Evolutionary conservation across 2,797 vertebrate genomes (phyloP), one percentile per base, ranked within the genome.

Genomic region (Myotis findleyi): DNA sequence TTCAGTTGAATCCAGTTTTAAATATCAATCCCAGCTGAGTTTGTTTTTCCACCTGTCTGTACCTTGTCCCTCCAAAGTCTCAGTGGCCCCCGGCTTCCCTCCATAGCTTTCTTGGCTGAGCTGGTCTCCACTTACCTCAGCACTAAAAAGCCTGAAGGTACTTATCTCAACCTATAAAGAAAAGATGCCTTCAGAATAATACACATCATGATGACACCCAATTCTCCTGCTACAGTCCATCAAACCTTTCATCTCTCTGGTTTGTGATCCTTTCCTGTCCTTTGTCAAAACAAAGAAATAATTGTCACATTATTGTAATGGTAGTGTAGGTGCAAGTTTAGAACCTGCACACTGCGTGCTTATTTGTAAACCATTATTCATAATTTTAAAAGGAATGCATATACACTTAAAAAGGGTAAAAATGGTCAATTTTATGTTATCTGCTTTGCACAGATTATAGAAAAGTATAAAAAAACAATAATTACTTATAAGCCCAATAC

Each of bases 401-500:
- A 49, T 51, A 62, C 14, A 38, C 66, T 92, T 87, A 38, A 44
- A 66, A 75, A 66, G 41, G 44, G 72, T 75, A 44, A 21, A 57
- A 89, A 80, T 57, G 55, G 49, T 62, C 72, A 62, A 36, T 55
- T 69, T 81, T 89, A 86, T 89, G 36, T 89, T 95, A 53, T 66
- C 23, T 72, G 7, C 41, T 21, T 79, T 95, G 18, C 44, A 62
- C 9, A 80, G 23, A 44, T 51, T 57, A n/a, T 36, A 94, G 89
- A 93, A 87, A 96, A 87, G 10, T 69, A 53, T 53, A 47, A 76
- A 80, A 95, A 75, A 84, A 69, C 8, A 82, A 84, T n/a, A 71
- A 92, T 92, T 84, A 86, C 68, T 17, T 76, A 18, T 72, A 86
- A 91, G 5, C 14, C 44, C 20, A 95, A 86, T 4, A 86, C 8